Percentiles rank a stretch among this genome's conserved stretches.
phyloP scores from a whole-genome alignment of 2,888 invertebrate genomes.

The Agrotis ipsilon region DNA sequence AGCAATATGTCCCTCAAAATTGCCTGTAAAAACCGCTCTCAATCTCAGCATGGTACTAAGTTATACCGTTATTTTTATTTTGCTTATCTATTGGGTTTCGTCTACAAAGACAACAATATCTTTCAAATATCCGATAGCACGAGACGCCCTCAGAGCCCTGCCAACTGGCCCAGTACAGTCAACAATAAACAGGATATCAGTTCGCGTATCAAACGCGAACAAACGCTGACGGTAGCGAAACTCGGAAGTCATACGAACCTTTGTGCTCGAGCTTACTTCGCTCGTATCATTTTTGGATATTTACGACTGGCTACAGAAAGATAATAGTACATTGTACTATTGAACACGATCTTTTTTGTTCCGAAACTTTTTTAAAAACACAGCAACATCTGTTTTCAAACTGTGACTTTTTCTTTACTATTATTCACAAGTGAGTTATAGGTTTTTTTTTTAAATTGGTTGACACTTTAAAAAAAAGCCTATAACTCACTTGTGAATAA shows the following conservation, averaged over 20 bases:
- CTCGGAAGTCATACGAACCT: constrained; percentile 29
- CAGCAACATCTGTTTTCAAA: too few species aligned
- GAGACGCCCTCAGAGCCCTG: constrained; percentile 5
- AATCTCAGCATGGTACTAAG: too few species aligned
- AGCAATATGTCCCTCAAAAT: too few species aligned
- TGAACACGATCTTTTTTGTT: too few species aligned
- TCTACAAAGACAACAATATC: not conserved
- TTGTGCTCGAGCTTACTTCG: constrained; percentile 31
- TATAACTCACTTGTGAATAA: too few species aligned
- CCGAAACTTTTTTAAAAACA: too few species aligned
- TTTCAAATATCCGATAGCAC: not conserved
- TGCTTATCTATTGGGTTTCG: not conserved
- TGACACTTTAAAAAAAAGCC: too few species aligned
- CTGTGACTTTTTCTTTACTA: too few species aligned
- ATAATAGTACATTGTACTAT: too few species aligned
- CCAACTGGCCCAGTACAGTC: constrained; percentile 15
- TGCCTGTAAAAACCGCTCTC: too few species aligned
- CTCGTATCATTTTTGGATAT: constrained; percentile 16
- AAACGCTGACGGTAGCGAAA: constrained; percentile 41
- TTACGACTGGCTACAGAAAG: constrained; percentile 4
- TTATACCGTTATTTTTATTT: not conserved
- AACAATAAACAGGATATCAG: constrained; percentile 35
- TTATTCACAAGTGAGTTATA: too few species aligned
- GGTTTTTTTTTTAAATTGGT: too few species aligned
- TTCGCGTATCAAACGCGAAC: not conserved